Conservation (phyloP, 2,888 invertebrate genomes). For the Drosophila hawaiiensis region DNA sequence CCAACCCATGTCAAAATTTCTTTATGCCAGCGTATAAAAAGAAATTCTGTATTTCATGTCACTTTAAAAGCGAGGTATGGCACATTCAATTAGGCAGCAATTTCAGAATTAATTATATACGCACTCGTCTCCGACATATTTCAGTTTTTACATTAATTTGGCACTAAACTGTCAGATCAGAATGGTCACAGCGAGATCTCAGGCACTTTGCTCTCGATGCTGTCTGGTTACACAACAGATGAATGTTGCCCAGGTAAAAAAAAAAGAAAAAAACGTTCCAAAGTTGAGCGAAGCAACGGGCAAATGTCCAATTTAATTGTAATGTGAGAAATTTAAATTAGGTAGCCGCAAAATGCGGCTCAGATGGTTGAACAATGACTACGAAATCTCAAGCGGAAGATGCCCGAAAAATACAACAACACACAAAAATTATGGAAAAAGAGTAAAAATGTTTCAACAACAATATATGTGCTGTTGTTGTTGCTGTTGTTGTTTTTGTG, state of each 20-base stretch:
- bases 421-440: conserved; percentile 63
- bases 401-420: conserved; percentile 49
- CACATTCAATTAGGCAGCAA: conserved; percentile 67
- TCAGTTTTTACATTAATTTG: conserved; percentile 71
- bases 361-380: conserved; percentile 64
- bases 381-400: conserved; percentile 73
- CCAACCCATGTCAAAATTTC: conserved; percentile 37
- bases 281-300: conserved; percentile 41
- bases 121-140: conserved; percentile 57
- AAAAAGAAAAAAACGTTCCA: conserved; percentile 25
- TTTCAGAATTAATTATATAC: conserved; percentile 64
- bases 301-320: conserved; percentile 69
- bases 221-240: conserved; percentile 34
- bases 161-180: conserved; percentile 67
- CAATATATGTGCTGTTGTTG: conserved; percentile 15
- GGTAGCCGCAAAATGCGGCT: conserved; percentile 67
- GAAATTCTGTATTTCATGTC: conserved; percentile 28
- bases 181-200: conserved; percentile 15
- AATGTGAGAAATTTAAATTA: conserved; percentile 81
- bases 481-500: conserved; percentile 22
- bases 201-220: conserved; percentile 31
- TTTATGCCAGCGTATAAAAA: conserved; percentile 1
- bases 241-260: conserved; percentile 52
- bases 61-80: conserved; percentile 23
- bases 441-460: conserved; percentile 45